Evolutionary conservation across 2,888 invertebrate genomes (phyloP).

Genomic region (Agriotes lineatus): DNA sequence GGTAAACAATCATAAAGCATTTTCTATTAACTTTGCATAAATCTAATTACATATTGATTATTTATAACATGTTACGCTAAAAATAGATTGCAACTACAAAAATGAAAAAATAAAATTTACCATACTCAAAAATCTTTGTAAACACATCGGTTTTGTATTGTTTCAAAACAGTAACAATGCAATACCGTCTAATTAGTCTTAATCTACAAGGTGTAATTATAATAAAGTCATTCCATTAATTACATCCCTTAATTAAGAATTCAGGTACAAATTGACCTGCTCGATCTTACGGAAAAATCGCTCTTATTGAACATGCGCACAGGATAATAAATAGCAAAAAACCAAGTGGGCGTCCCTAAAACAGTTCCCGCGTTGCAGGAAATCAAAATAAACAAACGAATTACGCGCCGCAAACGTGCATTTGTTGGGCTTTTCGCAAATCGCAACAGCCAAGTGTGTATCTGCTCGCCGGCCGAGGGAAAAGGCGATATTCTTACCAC

Average conservation of each 20-base stretch:
- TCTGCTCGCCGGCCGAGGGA: not conserved
- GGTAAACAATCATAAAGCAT: conserved; percentile 1
- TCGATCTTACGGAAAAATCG: conserved; percentile 46
- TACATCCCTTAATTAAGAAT: not conserved
- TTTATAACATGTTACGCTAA: not conserved
- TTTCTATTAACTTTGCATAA: not conserved
- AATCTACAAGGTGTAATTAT: too few relatives aligned
- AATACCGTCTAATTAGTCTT: too few relatives aligned
- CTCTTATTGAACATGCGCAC: conserved; percentile 54
- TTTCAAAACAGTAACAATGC: too few relatives aligned
- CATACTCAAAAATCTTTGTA: not conserved
- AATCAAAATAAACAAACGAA: conserved; percentile 51
- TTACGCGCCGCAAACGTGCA: not conserved
- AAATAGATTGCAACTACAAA: not conserved
- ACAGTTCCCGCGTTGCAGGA: conserved; percentile 61
- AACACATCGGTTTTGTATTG: too few relatives aligned
- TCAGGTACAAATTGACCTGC: conserved; percentile 35
- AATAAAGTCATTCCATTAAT: not conserved
- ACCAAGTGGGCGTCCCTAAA: conserved; percentile 57
- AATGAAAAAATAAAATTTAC: not conserved
- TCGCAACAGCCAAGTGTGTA: too few relatives aligned
- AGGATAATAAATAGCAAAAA: conserved; percentile 51
- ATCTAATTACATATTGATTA: conserved; percentile 3
- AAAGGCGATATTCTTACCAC: not conserved
- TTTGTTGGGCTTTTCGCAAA: too few relatives aligned